Conservation (phyloP, 1,140 invertebrate species). For the Caerostris extrusa region DNA sequence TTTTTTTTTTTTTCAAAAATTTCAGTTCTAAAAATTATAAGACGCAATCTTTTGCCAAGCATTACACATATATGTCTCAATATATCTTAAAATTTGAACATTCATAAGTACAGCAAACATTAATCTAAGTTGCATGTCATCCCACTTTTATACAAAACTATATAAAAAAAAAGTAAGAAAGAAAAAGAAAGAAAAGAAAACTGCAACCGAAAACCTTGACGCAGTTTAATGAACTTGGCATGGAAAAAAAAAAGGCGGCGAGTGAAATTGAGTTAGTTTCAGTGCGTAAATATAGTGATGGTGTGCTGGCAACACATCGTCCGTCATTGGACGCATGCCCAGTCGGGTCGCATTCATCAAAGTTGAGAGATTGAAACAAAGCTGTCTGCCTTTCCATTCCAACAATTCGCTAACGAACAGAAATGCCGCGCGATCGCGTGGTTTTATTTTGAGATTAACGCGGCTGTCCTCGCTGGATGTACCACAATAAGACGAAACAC, state of each 20-base stretch:
- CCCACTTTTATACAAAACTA: too few relatives aligned
- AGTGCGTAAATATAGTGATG: background rate
- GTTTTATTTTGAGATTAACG: constrained; percentile 19
- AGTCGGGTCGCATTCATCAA: constrained; percentile 50
- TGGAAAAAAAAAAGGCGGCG: background rate
- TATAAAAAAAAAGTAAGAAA: too few relatives aligned
- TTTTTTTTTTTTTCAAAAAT: too few relatives aligned
- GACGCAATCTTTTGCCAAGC: too few relatives aligned
- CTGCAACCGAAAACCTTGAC: background rate
- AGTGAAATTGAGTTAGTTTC: background rate
- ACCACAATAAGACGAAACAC: too few relatives aligned
- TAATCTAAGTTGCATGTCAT: too few relatives aligned
- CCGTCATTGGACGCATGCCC: constrained; percentile 63
- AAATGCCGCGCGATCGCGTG: background rate
- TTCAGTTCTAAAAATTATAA: too few relatives aligned
- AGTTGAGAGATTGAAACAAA: constrained; percentile 37
- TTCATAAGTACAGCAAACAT: too few relatives aligned
- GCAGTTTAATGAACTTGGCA: constrained; percentile 45
- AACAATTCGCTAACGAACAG: background rate
- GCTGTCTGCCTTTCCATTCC: background rate
- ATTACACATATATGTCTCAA: too few relatives aligned
- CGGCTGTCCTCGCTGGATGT: too few relatives aligned
- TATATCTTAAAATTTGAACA: too few relatives aligned
- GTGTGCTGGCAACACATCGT: constrained; percentile 44
- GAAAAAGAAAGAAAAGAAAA: background rate